Conservation (phyloP, 2,113 vertebrate genomes). For the Dasyprocta punctata region DNA sequence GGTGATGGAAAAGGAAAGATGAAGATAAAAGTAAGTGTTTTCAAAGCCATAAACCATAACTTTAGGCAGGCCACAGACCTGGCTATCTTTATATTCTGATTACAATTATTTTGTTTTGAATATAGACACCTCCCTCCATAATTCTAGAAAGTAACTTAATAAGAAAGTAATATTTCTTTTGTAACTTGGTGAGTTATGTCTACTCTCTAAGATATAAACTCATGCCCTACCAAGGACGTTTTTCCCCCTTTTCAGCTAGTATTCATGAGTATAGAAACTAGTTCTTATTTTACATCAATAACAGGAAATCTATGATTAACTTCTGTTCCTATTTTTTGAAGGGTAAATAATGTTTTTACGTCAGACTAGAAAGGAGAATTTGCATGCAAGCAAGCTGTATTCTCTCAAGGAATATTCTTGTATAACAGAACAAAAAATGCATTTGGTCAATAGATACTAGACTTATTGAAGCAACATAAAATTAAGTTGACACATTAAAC, state of each 20-base stretch:
- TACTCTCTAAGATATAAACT: background rate
- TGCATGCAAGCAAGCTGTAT: background rate
- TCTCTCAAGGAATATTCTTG: background rate
- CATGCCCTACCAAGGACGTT: background rate
- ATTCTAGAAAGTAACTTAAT: background rate
- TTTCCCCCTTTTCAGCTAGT: slow-evolving; percentile 19
- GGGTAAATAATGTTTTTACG: slow-evolving; percentile 31
- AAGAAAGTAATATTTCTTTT: slow-evolving; percentile 1
- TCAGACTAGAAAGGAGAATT: slow-evolving; percentile 46
- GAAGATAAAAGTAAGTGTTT: background rate
- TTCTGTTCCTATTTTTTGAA: slow-evolving; percentile 34
- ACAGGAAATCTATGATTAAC: background rate
- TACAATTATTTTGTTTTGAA: slow-evolving; percentile 33
- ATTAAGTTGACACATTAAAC: slow-evolving; percentile 30
- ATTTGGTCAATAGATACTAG: slow-evolving; percentile 24
- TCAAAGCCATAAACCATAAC: background rate
- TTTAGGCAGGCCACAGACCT: background rate
- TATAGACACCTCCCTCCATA: background rate
- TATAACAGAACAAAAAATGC: background rate
- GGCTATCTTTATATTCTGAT: background rate
- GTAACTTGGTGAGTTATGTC: background rate
- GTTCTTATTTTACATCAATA: slow-evolving; percentile 18
- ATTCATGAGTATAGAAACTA: slow-evolving; percentile 23
- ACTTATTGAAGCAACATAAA: slow-evolving; percentile 26
- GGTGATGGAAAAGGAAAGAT: background rate